Evolutionary conservation across 1,140 invertebrate genomes (phyloP).

Genomic region (Magallana ariakensis): DNA sequence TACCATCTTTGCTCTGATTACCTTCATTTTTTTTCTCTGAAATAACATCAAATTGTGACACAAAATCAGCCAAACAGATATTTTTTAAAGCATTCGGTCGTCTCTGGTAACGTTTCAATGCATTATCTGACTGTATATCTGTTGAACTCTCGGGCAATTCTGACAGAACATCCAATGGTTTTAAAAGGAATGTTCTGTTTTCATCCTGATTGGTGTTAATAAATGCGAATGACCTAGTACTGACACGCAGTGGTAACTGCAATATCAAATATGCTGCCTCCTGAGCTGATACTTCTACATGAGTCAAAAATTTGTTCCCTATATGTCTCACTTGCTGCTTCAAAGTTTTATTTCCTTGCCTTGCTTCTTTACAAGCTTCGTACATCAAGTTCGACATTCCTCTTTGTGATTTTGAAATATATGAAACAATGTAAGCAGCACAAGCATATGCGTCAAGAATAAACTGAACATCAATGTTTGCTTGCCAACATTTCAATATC

Average conservation of each 20-base stretch:
- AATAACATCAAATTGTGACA: constrained; percentile 51
- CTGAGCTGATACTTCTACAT: constrained; percentile 59
- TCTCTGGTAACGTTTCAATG: constrained; percentile 51
- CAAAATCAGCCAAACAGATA: constrained; percentile 55
- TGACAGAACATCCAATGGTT: constrained; percentile 38
- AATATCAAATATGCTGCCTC: constrained; percentile 58
- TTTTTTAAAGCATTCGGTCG: constrained; percentile 47
- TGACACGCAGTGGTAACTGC: constrained; percentile 52
- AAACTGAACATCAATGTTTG: constrained; percentile 60
- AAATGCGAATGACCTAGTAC: constrained; percentile 54
- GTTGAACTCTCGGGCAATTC: constrained; percentile 47
- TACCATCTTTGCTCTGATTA: constrained; percentile 32
- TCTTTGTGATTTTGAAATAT: constrained; percentile 57
- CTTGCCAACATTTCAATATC: constrained; percentile 55
- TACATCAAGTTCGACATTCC: constrained; percentile 53
- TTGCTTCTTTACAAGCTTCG: constrained; percentile 52
- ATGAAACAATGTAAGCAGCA: constrained; percentile 55
- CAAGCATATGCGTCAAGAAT: constrained; percentile 58
- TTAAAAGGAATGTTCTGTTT: constrained; percentile 56
- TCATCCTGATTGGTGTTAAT: constrained; percentile 60
- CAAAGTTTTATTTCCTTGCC: constrained; percentile 47
- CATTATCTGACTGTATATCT: constrained; percentile 48
- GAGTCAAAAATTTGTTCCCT: constrained; percentile 57
- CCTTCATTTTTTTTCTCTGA: background rate
- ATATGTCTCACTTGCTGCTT: constrained; percentile 53